These are phyloP conservation scores for Typhlichthys eigenmanni DNA, from an alignment of 2,797 vertebrate species.

Conservation along the genomic window DNA sequence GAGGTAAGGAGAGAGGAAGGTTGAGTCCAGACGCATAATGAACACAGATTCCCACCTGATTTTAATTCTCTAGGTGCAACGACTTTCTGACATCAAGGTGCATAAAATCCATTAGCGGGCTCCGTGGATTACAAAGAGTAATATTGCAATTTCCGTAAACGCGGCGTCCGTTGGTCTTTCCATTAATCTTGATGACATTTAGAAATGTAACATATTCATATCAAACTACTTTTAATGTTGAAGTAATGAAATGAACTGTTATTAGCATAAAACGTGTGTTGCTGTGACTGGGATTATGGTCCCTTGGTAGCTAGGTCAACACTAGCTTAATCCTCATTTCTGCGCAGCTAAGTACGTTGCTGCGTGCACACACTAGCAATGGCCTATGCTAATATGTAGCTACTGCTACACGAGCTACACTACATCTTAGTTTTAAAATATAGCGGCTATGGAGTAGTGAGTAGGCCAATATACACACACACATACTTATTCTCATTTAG, in stretches of 20 bases:
- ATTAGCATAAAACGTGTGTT: conserved; percentile 65
- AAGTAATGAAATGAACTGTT: conserved; percentile 72
- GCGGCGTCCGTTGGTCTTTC: conserved; percentile 68
- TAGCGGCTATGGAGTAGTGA: too few relatives aligned
- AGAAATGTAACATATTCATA: conserved; percentile 73
- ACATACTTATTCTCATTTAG: too few relatives aligned
- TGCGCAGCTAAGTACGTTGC: conserved; percentile 37
- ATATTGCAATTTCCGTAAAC: conserved; percentile 79
- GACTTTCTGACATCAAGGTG: conserved; percentile 68
- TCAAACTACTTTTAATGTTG: conserved; percentile 50
- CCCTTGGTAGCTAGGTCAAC: conserved; percentile 39
- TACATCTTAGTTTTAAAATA: neutral
- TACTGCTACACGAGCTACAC: conserved; percentile 4
- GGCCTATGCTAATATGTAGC: conserved; percentile 12
- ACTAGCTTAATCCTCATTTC: conserved; percentile 56
- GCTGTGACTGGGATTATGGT: conserved; percentile 50
- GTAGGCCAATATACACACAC: too few relatives aligned
- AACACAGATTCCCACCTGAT: conserved; percentile 67
- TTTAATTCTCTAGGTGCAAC: conserved; percentile 61
- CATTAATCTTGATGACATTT: conserved; percentile 81
- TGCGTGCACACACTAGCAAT: conserved; percentile 21
- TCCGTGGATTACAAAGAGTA: conserved; percentile 71
- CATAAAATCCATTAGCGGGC: conserved; percentile 73
- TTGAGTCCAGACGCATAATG: conserved; percentile 70
- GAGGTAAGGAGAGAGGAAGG: conserved; percentile 68